A percentile compares a stretch with the other conserved stretches of the same genome.
Conservation (phyloP, 2,888 invertebrate genomes). For the Chromoteleia sp. region DNA sequence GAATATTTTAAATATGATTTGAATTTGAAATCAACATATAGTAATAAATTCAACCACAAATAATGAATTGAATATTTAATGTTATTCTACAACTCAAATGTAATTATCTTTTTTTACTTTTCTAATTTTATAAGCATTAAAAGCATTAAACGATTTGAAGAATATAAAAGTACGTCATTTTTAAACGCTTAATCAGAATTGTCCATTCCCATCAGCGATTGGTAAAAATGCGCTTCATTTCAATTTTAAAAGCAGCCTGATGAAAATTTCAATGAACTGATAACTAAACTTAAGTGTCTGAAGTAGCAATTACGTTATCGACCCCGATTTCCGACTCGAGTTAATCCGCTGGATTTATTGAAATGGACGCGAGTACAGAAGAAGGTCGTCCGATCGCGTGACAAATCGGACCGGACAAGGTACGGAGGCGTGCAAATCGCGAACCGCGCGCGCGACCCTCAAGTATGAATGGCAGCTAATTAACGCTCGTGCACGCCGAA, state of each 20-base stretch:
- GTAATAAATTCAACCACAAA: too few species aligned
- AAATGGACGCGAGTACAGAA: slow-evolving; percentile 46
- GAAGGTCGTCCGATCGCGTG: slow-evolving; percentile 64
- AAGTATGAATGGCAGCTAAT: slow-evolving; percentile 66
- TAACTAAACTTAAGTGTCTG: slow-evolving; percentile 50
- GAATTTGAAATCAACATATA: too few species aligned
- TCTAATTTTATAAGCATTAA: too few species aligned
- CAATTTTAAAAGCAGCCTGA: slow-evolving; percentile 47
- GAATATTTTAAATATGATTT: neutral
- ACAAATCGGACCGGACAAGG: slow-evolving; percentile 52
- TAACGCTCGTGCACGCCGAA: slow-evolving; percentile 57
- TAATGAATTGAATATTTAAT: too few species aligned
- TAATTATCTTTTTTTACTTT: too few species aligned
- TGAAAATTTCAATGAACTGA: slow-evolving; percentile 54
- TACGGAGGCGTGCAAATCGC: slow-evolving; percentile 45
- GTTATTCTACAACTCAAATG: too few species aligned
- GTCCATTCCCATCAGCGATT: neutral
- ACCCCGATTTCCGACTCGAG: slow-evolving; percentile 54
- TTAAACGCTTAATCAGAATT: neutral
- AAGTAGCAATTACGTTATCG: slow-evolving; percentile 68
- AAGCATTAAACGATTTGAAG: neutral
- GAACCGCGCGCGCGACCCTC: slow-evolving; percentile 23
- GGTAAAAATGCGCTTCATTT: slow-evolving; percentile 24
- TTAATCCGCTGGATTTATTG: slow-evolving; percentile 62
- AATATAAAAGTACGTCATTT: neutral